These are phyloP conservation scores for Cheirogaleus medius DNA, from an alignment of 2,113 vertebrate genomes.

Conservation along the genomic window DNA sequence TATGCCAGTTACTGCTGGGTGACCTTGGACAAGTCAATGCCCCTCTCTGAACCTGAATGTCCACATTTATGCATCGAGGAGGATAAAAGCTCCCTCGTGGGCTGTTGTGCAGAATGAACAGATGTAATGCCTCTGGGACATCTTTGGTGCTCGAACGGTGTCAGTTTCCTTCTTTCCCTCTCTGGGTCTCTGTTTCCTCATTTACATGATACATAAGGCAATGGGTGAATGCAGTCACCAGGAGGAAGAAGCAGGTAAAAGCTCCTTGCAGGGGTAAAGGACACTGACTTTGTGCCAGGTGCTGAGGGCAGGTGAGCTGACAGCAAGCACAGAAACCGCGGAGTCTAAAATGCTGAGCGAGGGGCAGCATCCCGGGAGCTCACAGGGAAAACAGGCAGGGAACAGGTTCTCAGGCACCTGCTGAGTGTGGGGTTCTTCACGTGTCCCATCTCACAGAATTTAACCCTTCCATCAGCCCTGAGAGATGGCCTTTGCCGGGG, in stretches of 20 bases:
- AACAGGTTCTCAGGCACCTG: background rate
- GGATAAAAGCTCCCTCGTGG: background rate
- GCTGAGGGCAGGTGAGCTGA: background rate
- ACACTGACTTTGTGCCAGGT: fast-evolving
- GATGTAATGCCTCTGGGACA: fast-evolving
- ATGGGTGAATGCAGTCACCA: no score
- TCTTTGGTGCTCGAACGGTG: fast-evolving
- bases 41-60: background rate
- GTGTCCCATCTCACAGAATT: background rate
- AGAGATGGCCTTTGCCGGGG: background rate
- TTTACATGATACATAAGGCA: no score
- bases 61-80: background rate
- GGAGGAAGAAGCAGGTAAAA: background rate
- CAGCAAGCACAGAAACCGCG: background rate
- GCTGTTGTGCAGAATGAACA: fast-evolving
- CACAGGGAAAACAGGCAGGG: no score
- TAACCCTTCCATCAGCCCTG: background rate
- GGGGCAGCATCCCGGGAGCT: fast-evolving
- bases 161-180: background rate
- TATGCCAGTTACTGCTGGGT: background rate
- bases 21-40: background rate
- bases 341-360: background rate
- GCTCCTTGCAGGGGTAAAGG: background rate
- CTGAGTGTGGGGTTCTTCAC: fast-evolving
- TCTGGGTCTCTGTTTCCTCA: background rate